phyloP scores from a whole-genome alignment of 2,113 vertebrate genomes.

The Scolopax mira region DNA sequence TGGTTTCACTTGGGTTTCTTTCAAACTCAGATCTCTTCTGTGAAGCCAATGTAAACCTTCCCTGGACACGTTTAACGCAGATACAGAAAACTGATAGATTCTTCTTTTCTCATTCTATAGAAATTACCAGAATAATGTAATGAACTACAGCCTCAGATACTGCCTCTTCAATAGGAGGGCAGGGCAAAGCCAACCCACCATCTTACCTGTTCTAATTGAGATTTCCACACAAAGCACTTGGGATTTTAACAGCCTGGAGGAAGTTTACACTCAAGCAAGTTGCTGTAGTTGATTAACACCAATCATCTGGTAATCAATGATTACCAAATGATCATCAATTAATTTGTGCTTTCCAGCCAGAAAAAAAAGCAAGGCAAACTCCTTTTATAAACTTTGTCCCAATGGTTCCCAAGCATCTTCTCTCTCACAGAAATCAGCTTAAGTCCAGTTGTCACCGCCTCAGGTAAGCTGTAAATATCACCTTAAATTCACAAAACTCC shows the following conservation, averaged over 20 bases:
- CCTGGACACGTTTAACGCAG: not conserved
- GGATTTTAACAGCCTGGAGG: not conserved
- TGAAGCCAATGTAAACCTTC: not conserved
- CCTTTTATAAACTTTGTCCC: not conserved
- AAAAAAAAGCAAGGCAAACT: not conserved
- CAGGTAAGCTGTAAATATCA: not conserved
- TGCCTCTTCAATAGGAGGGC: not conserved
- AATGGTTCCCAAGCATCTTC: accelerated
- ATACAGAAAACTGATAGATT: not conserved
- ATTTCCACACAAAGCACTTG: not conserved
- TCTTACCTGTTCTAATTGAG: not conserved
- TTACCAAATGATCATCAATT: too few relatives aligned
- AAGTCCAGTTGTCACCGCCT: not conserved
- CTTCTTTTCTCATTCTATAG: not conserved
- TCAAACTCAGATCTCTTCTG: not conserved
- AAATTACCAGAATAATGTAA: not conserved
- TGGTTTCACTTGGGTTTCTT: not conserved
- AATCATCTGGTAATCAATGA: too few relatives aligned
- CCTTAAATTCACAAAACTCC: not conserved
- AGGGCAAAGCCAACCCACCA: not conserved
- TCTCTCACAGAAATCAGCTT: not conserved
- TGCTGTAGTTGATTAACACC: not conserved
- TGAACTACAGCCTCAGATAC: not conserved
- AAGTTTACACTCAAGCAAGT: not conserved
- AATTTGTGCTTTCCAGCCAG: not conserved